Percentiles rank a stretch among this genome's conserved stretches.
Conservation (phyloP, 2,113 vertebrate genomes). For the Copsychus sechellarum region DNA sequence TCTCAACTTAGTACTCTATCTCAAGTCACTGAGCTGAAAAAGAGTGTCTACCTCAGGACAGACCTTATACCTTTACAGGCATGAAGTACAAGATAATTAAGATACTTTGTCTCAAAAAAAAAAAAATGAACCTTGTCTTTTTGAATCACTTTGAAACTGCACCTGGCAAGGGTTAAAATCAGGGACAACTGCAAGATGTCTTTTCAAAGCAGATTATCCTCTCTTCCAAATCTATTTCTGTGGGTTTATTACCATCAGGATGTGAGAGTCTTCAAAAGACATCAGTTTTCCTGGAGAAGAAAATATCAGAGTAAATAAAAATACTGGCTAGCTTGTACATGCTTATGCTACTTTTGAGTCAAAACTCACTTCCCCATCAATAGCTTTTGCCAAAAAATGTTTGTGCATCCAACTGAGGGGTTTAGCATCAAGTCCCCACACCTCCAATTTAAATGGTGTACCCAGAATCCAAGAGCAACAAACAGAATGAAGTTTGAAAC, state of each 20-base stretch:
- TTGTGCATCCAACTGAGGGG: not conserved
- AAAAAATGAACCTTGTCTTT: not conserved
- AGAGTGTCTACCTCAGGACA: not conserved
- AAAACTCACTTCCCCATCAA: not conserved
- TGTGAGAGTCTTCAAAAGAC: not conserved
- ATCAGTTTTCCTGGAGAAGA: not conserved
- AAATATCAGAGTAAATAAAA: not conserved
- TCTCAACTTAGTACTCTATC: not conserved
- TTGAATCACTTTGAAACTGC: not conserved
- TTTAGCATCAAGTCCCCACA: not conserved
- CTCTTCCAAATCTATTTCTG: not conserved
- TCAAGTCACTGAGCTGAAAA: not conserved
- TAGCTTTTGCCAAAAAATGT: not conserved
- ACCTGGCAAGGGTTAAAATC: not conserved
- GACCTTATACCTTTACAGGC: not conserved
- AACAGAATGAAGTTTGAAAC: not conserved
- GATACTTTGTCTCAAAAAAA: not conserved
- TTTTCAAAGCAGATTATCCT: not conserved
- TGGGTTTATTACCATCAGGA: not conserved
- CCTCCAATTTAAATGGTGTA: not conserved
- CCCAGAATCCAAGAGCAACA: not conserved
- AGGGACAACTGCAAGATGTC: not conserved
- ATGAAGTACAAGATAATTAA: not conserved
- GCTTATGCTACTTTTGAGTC: not conserved
- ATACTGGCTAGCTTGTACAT: rapidly evolving